Evolutionary conservation across 2,888 invertebrate species (phyloP).

Genomic region (Aspidapion aeneum): DNA sequence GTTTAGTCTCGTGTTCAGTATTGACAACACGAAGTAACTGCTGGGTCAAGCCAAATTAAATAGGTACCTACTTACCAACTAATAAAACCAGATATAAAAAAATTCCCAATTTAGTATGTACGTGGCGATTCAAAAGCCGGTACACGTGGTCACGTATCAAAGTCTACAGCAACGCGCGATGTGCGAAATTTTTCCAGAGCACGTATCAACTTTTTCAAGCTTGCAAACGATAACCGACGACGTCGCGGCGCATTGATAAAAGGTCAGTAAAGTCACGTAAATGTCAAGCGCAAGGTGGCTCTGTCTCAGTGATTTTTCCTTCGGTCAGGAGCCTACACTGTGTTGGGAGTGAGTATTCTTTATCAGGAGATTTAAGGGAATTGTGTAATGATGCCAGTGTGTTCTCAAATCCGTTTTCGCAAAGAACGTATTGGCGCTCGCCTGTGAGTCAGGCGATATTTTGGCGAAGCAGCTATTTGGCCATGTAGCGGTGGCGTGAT

Average conservation of each 20-base stretch:
- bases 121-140: background rate
- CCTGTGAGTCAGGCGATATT: slow-evolving; percentile 2
- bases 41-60: too few species aligned
- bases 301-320: too few species aligned
- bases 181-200: background rate
- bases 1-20: too few species aligned
- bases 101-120: background rate
- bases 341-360: too few species aligned
- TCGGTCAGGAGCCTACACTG: too few species aligned
- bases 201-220: background rate
- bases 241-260: background rate
- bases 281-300: background rate
- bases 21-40: too few species aligned
- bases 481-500: slow-evolving; percentile 1
- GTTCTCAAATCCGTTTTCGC: too few species aligned
- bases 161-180: background rate
- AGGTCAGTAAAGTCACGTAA: background rate
- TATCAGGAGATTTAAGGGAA: too few species aligned
- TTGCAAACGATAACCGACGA: background rate
- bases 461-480: slow-evolving; percentile 1
- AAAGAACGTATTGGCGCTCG: background rate
- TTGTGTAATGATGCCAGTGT: too few species aligned
- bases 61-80: too few species aligned
- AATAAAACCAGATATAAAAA: too few species aligned
- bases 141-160: background rate